A percentile compares a stretch with the other conserved stretches of the same genome.
phyloP scores from a whole-genome alignment of 2,113 vertebrate genomes.

The Naja naja region DNA sequence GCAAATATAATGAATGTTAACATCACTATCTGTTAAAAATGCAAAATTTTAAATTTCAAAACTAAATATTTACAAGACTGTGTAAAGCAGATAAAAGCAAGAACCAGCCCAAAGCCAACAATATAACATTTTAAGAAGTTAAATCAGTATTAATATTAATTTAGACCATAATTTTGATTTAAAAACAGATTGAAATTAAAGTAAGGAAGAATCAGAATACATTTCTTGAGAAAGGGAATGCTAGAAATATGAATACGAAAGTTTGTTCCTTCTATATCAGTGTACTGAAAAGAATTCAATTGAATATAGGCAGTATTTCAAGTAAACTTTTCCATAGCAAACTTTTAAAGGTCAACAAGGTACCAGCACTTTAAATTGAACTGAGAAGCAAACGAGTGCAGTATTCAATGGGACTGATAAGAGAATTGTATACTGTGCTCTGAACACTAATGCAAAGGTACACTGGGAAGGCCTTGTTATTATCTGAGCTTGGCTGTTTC shows the following conservation, averaged over 20 bases:
- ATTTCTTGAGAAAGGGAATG: background rate
- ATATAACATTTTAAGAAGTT: background rate
- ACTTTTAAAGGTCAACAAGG: background rate
- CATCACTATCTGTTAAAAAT: too few relatives aligned
- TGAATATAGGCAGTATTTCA: background rate
- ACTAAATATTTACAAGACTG: too few relatives aligned
- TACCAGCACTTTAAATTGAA: background rate
- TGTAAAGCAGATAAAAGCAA: too few relatives aligned
- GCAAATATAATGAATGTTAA: too few relatives aligned
- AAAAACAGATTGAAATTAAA: too few relatives aligned
- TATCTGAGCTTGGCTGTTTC: background rate
- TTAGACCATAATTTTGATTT: background rate
- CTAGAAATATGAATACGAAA: background rate
- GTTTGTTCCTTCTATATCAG: background rate
- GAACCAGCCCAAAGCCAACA: too few relatives aligned
- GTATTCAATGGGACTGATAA: background rate
- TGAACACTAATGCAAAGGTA: background rate
- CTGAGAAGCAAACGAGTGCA: background rate
- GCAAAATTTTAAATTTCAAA: too few relatives aligned
- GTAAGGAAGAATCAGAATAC: background rate
- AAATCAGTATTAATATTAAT: background rate
- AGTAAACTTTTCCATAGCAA: background rate
- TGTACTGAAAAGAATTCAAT: background rate
- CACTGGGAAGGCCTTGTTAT: background rate
- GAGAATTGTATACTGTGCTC: background rate